Percentiles rank a stretch among this genome's conserved stretches.
Evolutionary conservation across 1,140 invertebrate species (phyloP).

Genomic region (Adoxophyes honmai): DNA sequence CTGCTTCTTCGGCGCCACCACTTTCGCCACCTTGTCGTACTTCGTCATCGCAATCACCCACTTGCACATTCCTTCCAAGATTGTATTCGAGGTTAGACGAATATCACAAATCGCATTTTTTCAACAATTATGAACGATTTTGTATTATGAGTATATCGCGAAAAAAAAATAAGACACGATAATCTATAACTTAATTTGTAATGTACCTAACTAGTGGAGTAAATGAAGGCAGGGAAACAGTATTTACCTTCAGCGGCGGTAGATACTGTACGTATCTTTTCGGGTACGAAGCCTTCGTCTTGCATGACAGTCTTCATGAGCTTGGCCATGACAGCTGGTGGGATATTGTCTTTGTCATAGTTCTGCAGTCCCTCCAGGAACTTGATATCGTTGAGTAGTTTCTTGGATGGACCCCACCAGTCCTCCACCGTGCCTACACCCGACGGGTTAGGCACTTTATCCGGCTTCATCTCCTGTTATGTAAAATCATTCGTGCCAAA

Average conservation of each 20-base stretch:
- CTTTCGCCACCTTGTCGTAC: conserved; percentile 94
- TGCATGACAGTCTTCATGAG: conserved; percentile 88
- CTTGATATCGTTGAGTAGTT: conserved; percentile 92
- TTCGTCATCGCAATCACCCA: conserved; percentile 96
- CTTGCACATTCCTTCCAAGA: conserved; percentile 84
- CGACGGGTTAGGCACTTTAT: conserved; percentile 86
- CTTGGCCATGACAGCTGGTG: conserved; percentile 88
- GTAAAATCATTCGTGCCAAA: too few relatives aligned
- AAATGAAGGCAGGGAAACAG: not conserved
- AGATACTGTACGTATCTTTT: conserved; percentile 89
- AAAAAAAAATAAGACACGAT: too few relatives aligned
- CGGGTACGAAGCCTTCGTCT: conserved; percentile 94
- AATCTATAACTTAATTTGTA: too few relatives aligned
- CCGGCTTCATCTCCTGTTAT: conserved; percentile 87
- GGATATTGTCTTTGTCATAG: conserved; percentile 96
- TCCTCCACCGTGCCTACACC: conserved; percentile 91
- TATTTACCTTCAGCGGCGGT: conserved; percentile 84
- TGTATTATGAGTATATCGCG: too few relatives aligned
- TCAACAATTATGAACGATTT: too few relatives aligned
- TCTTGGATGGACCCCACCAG: conserved; percentile 95
- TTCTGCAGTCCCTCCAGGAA: conserved; percentile 92
- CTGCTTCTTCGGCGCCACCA: conserved; percentile 91
- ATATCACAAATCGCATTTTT: too few relatives aligned
- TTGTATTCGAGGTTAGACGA: too few relatives aligned
- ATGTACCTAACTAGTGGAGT: too few relatives aligned